A percentile compares a stretch with the other conserved stretches of the same genome.
Evolutionary conservation across 2,888 invertebrate species (phyloP).

Genomic region (Siphonodentalium dalli): DNA sequence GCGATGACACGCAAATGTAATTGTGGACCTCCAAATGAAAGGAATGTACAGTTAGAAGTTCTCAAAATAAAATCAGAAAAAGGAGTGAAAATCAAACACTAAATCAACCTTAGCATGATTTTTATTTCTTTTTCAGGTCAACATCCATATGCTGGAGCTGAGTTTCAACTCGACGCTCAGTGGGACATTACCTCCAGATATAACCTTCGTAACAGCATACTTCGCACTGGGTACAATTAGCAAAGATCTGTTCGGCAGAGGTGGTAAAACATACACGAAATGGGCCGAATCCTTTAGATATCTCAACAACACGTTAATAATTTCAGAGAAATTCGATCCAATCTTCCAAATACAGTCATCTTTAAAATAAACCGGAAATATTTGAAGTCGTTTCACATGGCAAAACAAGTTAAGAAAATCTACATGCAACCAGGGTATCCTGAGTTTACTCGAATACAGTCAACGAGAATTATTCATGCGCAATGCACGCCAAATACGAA

Average conservation of each 20-base stretch:
- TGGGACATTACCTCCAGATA: constrained; percentile 30
- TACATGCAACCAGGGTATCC: constrained; percentile 47
- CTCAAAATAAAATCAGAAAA: too few relatives aligned
- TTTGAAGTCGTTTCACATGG: constrained; percentile 44
- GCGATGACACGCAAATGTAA: too few relatives aligned
- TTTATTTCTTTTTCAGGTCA: too few relatives aligned
- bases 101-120: too few relatives aligned
- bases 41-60: too few relatives aligned
- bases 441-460: constrained; percentile 48
- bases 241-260: constrained; percentile 26
- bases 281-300: constrained; percentile 50
- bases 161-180: too few relatives aligned
- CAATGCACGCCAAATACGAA: constrained; percentile 60
- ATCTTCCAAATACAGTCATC: constrained; percentile 36
- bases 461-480: constrained; percentile 48
- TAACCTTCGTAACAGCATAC: constrained; percentile 48
- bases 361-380: constrained; percentile 30
- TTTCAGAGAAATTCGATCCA: constrained; percentile 30
- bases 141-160: too few relatives aligned
- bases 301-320: constrained; percentile 48
- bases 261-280: constrained; percentile 31
- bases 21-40: too few relatives aligned
- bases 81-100: too few relatives aligned
- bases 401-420: constrained; percentile 35
- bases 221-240: constrained; percentile 39